Conservation (phyloP, 2,888 invertebrate genomes). For the Hylaea fasciaria region DNA sequence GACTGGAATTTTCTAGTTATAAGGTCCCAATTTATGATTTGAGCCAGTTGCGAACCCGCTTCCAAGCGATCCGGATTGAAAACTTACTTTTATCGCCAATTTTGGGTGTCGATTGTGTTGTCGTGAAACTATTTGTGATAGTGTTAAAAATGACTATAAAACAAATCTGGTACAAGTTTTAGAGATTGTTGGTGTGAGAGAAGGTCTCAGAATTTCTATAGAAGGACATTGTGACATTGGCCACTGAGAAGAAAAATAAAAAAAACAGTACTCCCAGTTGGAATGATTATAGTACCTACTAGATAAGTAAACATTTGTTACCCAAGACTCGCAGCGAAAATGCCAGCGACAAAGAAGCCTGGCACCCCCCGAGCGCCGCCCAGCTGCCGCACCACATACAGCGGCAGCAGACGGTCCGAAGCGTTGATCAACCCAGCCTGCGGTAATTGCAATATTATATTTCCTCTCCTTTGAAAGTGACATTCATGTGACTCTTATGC, state of each 20-base stretch:
- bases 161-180: too few relatives aligned
- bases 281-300: neutral
- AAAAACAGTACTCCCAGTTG: neutral
- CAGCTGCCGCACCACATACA: constrained; percentile 94
- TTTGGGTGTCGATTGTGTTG: constrained; percentile 22
- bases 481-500: neutral
- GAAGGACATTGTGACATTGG: too few relatives aligned
- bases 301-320: constrained; percentile 56
- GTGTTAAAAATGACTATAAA: neutral
- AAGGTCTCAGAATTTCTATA: too few relatives aligned
- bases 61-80: constrained; percentile 49
- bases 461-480: constrained; percentile 1
- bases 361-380: constrained; percentile 91
- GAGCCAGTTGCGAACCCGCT: constrained; percentile 57
- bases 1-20: constrained; percentile 74
- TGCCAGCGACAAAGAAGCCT: constrained; percentile 97
- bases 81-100: constrained; percentile 5
- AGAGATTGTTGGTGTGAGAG: too few relatives aligned
- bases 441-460: constrained; percentile 36
- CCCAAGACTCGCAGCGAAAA: constrained; percentile 98
- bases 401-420: constrained; percentile 93
- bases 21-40: constrained; percentile 49
- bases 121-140: neutral
- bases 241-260: neutral
- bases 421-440: constrained; percentile 87